These are phyloP conservation scores for Henricia sp. DNA, from an alignment of 53 echinoderm and acorn worm species.

Conservation along the genomic window DNA sequence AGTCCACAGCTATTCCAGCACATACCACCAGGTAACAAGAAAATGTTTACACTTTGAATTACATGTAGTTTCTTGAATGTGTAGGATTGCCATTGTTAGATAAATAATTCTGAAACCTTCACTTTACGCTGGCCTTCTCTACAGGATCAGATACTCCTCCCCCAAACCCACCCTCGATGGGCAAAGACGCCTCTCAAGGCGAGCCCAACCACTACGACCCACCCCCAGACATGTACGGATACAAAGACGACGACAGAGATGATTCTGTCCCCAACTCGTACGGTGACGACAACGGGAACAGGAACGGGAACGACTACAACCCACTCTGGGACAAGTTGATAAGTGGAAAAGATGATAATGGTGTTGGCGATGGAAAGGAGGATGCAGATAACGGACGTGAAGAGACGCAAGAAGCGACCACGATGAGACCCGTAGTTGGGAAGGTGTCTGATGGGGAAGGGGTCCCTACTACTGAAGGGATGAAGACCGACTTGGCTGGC, in stretches of 20 bases:
- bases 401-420: background rate
- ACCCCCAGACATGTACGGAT: background rate
- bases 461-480: background rate
- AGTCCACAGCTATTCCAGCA: slow-evolving; percentile 53
- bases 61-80: too few relatives aligned
- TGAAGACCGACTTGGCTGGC: background rate
- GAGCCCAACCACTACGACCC: background rate
- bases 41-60: background rate
- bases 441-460: background rate
- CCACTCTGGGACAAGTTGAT: background rate
- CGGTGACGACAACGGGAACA: background rate
- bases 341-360: too few relatives aligned
- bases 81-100: background rate
- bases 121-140: background rate
- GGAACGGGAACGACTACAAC: slow-evolving; percentile 7
- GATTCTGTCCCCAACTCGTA: slow-evolving; percentile 18
- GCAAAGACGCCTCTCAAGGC: background rate
- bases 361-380: background rate
- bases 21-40: slow-evolving; percentile 61
- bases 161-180: slow-evolving; percentile 12
- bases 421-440: background rate
- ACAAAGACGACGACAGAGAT: slow-evolving; percentile 13
- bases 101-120: background rate
- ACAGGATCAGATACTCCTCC: slow-evolving; percentile 39
- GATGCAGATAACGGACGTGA: background rate